Evolutionary conservation across 2,888 invertebrate genomes (phyloP), one percentile per base, ranked within the genome.

Genomic region (Aporophyla nigra): DNA sequence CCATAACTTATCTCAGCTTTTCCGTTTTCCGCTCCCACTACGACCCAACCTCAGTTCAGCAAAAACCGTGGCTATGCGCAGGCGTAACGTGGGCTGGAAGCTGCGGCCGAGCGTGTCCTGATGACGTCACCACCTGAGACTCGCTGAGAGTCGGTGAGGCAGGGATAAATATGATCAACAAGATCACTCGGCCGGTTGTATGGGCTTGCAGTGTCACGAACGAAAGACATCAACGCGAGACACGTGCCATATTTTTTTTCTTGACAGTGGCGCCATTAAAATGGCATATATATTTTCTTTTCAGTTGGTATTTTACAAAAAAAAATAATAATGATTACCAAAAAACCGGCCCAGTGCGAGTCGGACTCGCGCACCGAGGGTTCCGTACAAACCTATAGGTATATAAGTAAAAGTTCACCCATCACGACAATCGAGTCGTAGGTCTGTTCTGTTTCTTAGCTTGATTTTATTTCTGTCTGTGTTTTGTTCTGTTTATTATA

Each of bases 11-110:
- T n/a, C 7, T 21, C n/a, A 54, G 49, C 4, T 58, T 14, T 46
- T 16, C 58, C 65, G 68, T 62, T 80, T 43, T 19, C 59, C 84
- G 84, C 86, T 71, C 1, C 3, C 73, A 70, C 10, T 71, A 5
- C 0, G 21, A 71, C 79, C 74, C 33, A 6, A 33, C 43, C 75
- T 67, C 12, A 78, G 12, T n/a, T 21, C 24, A 79, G 59, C 68
- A 87, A 87, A 88, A 87, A 84, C 70, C 68, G 67, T 74, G 62
- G 65, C 74, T 71, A 69, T 77, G 91, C 89, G 91, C 88, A 80
- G 91, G 91, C 90, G 91, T 90, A 88, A 84, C 89, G 91, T 91
- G 91, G 91, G 91, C 85, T 87, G 90, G 90, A 78, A 90, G 90
- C 89, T 77, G 83, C 76, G 82, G 80, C 84, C 78, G 78, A 88